Evolutionary conservation across 2,888 invertebrate genomes (phyloP), one percentile per base, ranked within the genome.

Genomic region (Tinea semifulvella): DNA sequence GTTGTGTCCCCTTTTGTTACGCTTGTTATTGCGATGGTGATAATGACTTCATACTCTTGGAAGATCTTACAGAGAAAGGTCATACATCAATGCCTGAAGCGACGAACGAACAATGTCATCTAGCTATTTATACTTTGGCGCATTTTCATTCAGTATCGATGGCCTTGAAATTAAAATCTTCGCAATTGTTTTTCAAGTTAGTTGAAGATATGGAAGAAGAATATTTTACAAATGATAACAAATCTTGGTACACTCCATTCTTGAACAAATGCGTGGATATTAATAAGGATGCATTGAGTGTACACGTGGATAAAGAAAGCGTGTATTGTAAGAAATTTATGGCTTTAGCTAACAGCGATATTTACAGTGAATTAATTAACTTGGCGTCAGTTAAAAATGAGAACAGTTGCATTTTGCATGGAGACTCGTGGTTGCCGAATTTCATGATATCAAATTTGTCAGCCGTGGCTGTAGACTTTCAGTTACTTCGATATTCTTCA

Each of bases 61-160:
- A 66, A 51, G 69, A 70, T 48, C 48, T 71, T 16, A 44, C 51
- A n/a, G 63, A 63, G 18, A 53, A 46, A 2, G 46, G 53, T 36
- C 64, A 52, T 44, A 17, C n/a, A 11, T 45, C 62, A 2, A 45
- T 64, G n/a, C 46, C 57, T 2, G 52, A 49, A 45, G 46, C 61
- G 10, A 57, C 56, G 3, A 43, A 49, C 40, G 26, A 43, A 2
- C 57, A 67, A 48, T 57, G 56, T 47, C 55, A 68, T 44, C 44
- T 50, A 14, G 56, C 53, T 7, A 50, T 70, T 2, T 61, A 56
- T 44, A 51, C 55, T 1, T 48, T 69, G n/a, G 66, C 67, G 3
- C 70, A 70, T 52, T 52, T 68, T 6, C 69, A 71, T 28, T 62
- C 69, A 1, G 60, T 64, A 0, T 69, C 69, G 0, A 54, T 69